A percentile compares a stretch with the other conserved stretches of the same genome.
phyloP scores from a whole-genome alignment of 2,113 vertebrate species.

The Podarcis raffonei region DNA sequence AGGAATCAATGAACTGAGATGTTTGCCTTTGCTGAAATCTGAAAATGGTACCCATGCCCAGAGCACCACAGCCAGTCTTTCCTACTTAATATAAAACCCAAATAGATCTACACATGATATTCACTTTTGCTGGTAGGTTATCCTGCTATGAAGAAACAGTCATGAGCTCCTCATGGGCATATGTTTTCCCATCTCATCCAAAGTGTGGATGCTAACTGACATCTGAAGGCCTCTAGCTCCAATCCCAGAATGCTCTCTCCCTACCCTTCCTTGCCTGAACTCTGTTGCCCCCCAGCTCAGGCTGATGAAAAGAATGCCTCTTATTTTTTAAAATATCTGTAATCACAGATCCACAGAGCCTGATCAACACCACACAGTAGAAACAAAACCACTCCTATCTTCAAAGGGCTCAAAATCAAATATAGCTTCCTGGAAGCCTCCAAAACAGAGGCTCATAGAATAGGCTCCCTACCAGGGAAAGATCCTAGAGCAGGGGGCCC shows the following conservation, averaged over 20 bases:
- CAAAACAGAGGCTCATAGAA: background rate
- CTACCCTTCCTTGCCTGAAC: background rate
- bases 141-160: background rate
- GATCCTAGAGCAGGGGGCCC: background rate
- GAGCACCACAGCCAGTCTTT: background rate
- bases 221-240: background rate
- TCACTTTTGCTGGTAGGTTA: background rate
- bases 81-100: background rate
- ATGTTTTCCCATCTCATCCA: background rate
- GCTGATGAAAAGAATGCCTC: background rate
- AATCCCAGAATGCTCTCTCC: background rate
- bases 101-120: background rate
- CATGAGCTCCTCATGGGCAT: background rate
- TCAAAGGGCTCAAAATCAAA: background rate
- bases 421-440: background rate
- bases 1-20: background rate
- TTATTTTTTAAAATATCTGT: background rate
- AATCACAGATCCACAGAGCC: background rate
- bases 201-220: background rate
- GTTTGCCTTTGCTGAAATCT: background rate
- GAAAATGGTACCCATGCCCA: background rate
- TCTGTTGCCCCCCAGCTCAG: background rate
- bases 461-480: background rate
- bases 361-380: background rate
- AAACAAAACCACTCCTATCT: background rate